Evolutionary conservation across 1,140 invertebrate genomes (phyloP), one percentile per base, ranked within the genome.

Genomic region (Hirudo medicinalis): DNA sequence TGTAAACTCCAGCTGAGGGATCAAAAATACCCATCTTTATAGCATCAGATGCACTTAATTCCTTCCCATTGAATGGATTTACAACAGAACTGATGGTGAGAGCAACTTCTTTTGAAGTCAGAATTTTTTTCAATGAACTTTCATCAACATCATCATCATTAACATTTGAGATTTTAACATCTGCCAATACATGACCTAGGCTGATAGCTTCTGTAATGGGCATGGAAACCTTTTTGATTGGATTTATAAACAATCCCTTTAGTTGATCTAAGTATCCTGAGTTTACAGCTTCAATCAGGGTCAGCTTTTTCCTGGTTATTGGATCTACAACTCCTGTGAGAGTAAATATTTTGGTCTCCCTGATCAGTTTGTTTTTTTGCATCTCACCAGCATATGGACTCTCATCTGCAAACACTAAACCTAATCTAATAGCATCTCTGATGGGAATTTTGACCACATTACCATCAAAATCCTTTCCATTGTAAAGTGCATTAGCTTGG

Each of bases 211-310:
- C 90, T 78, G 91, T 87, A 66, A 94, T 87, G 1, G 88, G 86
- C 75, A 93, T 87, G 11, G 87, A 84, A 77, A 87, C 86, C 32
- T 88, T 88, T 27, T 87, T 90, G 71, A 85, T 85, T 8, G 89
- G 89, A 81, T 94, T 89, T 55, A 85, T 88, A 79, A 92, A 94
- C 1, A 89, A 87, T 76, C 90, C 88, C 69, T 78, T 78, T 54
- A 85, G 87, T 80, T 91, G 89, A 82, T 94, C 89, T 73, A 95
- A 88, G 53, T 92, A 85, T 72, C 91, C 91, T 76, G 86, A 84
- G 71, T 86, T 84, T 22, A 92, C 84, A 15, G 91, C 91, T 69
- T 93, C 91, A 13, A 88, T 87, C 36, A 97, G 84, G 75, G 88
- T 87, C 75, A 94, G 74, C 69, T 79, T 80, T 74, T 76, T 75